These are phyloP conservation scores for Phorcus lineatus DNA, from an alignment of 2,888 invertebrate species.

Conservation along the genomic window DNA sequence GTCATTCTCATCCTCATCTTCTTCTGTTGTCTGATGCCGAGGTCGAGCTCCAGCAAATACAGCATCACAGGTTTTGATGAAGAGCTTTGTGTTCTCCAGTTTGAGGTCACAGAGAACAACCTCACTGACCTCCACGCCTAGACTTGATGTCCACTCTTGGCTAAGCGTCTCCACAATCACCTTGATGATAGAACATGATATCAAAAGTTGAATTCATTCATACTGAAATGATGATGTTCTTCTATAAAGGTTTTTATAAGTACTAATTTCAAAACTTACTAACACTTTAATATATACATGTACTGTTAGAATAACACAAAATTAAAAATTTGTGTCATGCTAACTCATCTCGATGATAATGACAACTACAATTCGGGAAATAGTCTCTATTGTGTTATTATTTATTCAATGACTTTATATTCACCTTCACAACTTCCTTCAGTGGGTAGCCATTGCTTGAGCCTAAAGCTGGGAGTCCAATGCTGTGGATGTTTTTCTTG, in stretches of 20 bases:
- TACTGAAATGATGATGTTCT: too few species aligned
- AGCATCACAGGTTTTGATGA: not conserved
- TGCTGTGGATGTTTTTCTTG: constrained; percentile 29
- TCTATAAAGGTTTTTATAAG: too few species aligned
- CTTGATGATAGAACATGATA: too few species aligned
- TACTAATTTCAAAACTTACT: too few species aligned
- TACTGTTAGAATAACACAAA: too few species aligned
- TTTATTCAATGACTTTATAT: too few species aligned
- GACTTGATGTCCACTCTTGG: not conserved
- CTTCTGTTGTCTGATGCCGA: not conserved
- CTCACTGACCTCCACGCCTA: not conserved
- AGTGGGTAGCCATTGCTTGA: constrained; percentile 52
- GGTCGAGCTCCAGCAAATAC: not conserved
- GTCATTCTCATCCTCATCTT: not conserved
- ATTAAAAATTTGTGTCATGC: too few species aligned
- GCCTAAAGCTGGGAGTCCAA: constrained; percentile 63
- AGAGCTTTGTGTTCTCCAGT: not conserved
- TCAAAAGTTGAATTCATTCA: too few species aligned
- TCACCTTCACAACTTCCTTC: constrained; percentile 28
- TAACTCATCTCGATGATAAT: too few species aligned
- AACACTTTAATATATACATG: too few species aligned
- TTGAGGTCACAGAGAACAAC: not conserved
- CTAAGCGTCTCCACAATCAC: not conserved
- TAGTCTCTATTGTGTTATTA: too few species aligned
- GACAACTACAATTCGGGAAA: too few species aligned